Percentiles rank a stretch among this genome's conserved stretches.
phyloP scores from a whole-genome alignment of 30 jellyfish, hydroid and myxozoan species.

The Morbakka virulenta region DNA sequence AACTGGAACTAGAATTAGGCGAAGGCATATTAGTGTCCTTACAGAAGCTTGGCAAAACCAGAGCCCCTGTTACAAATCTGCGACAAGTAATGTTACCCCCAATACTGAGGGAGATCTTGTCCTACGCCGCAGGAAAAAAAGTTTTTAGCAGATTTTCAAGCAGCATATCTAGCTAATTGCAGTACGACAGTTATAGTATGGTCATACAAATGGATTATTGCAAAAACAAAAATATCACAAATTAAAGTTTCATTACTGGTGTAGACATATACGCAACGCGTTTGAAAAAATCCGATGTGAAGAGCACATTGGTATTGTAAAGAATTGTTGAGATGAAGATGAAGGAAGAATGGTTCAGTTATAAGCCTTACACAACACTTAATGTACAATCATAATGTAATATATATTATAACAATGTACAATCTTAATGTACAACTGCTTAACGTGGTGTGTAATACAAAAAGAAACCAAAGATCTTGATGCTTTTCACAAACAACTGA shows the following conservation, averaged over 20 bases:
- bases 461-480: too few species aligned
- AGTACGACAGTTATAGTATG: constrained; percentile 53
- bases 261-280: constrained; percentile 40
- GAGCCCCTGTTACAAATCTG: constrained; percentile 47
- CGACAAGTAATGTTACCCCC: constrained; percentile 51
- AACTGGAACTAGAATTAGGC: constrained; percentile 30
- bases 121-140: constrained; percentile 34
- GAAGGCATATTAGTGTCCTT: constrained; percentile 40
- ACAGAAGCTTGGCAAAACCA: constrained; percentile 59
- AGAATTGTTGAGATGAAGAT: constrained; percentile 26
- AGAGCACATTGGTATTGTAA: constrained; percentile 25
- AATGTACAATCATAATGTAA: too few species aligned
- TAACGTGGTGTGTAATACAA: too few species aligned
- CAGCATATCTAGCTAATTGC: constrained; percentile 58
- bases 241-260: constrained; percentile 22
- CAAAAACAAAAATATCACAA: too few species aligned
- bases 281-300: constrained; percentile 50
- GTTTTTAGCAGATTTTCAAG: constrained; percentile 37
- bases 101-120: constrained; percentile 41
- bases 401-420: too few species aligned
- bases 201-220: too few species aligned
- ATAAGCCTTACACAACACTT: too few species aligned
- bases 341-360: constrained; percentile 47
- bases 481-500: too few species aligned
- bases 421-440: too few species aligned